A percentile compares a stretch with the other conserved stretches of the same genome.
Conservation (phyloP, 64 coral and sea anemone species). For the Hydrozoanthus tunicans region DNA sequence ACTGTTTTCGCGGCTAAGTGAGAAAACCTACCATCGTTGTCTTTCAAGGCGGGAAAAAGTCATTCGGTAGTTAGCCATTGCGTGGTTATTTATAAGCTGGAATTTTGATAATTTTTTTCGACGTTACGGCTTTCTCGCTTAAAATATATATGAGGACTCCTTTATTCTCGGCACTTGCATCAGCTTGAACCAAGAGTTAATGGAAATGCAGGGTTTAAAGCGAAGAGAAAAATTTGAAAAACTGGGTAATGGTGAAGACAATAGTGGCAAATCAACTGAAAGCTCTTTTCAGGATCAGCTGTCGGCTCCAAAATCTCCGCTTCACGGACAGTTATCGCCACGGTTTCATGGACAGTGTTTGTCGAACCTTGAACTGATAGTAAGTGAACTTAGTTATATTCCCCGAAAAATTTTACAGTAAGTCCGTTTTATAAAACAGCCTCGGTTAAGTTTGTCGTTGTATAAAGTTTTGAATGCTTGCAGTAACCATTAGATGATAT, state of each 20-base stretch:
- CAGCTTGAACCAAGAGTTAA: background rate
- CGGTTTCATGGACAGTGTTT: background rate
- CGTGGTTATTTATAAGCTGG: background rate
- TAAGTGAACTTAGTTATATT: background rate
- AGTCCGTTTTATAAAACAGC: background rate
- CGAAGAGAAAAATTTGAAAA: background rate
- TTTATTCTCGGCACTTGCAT: background rate
- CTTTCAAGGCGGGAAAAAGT: too few relatives aligned
- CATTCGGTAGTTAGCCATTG: too few relatives aligned
- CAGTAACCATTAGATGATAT: too few relatives aligned
- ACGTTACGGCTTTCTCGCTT: background rate
- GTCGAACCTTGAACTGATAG: slow-evolving; percentile 2
- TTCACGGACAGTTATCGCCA: background rate
- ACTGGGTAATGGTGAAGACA: background rate
- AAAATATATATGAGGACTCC: background rate
- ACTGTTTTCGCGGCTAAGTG: too few relatives aligned
- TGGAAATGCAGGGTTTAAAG: background rate
- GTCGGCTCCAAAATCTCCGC: background rate
- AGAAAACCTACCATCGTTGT: too few relatives aligned
- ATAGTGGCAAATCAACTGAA: background rate
- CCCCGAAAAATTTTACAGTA: background rate
- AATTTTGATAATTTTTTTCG: background rate
- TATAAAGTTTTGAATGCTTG: background rate
- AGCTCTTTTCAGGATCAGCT: background rate
- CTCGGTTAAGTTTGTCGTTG: background rate